Base-by-base conservation (phyloP, 1,140 invertebrate species). In the Cyclargus thomasi region DNA sequence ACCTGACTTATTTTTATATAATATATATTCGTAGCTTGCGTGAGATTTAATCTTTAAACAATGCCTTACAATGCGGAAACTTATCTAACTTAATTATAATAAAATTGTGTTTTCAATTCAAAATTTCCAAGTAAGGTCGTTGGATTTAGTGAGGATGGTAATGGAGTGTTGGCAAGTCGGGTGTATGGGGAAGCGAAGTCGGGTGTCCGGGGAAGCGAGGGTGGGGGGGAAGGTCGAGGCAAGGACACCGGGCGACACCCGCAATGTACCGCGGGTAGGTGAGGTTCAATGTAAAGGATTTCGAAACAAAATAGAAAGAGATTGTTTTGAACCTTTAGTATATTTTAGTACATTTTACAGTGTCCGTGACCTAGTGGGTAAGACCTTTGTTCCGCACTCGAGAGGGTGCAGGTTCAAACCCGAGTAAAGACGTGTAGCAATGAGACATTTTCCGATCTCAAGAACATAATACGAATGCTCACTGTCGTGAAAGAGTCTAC, bases 221-320 rank as follows among this genome's bases (percentile, higher is more conserved):
- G 69, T 14, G 65, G 65, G 76, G 79, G 67, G 73, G 75, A 79
- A 84, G 84, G 84, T 82, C 78, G 74, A 71, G 70, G 57, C 75
- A 86, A 88, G 83, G 85, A 79, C 82, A 70, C 72, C 69, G 74
- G 78, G 77, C 77, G 74, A 69, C 71, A 71, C 68, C 69, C 47
- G 39, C 14, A 14, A 47, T 47, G 6, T 47, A 14, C 39, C 10
- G 3, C 8, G 2, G 36, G 14, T 11, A 47, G 39, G 39, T 47
- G 39, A 47, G 39, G 11, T 16, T 29, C 29, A 29, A 29, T 47
- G 39, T 47, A 47, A 47, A 5, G 10, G 11, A 47, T 47, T 47
- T 11, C 0, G 6, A 47, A 47, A 16, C 39, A 14, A 11, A 47
- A 47, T 47, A 47, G 10, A 47, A 16, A 47, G 14, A 47, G 39